phyloP scores from a whole-genome alignment of 2,797 vertebrate genomes.

The Chaetodon trifasciatus region DNA sequence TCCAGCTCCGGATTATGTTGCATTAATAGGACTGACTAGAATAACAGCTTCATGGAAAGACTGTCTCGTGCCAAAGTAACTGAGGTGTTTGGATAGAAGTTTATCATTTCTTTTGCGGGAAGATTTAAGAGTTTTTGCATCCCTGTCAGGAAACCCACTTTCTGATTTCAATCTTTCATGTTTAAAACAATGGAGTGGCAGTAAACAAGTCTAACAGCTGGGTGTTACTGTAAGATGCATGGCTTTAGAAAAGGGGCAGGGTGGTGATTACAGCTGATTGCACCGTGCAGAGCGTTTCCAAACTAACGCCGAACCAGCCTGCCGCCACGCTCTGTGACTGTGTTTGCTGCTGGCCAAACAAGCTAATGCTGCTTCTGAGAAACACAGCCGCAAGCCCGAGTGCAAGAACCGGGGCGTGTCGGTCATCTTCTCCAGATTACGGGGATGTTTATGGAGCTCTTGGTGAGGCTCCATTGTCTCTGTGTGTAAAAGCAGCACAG shows the following conservation, averaged over 20 bases:
- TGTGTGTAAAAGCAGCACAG: constrained; percentile 53
- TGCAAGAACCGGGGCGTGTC: constrained; percentile 47
- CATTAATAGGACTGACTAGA: constrained; percentile 27
- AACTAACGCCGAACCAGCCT: constrained; percentile 15
- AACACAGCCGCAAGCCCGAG: constrained; percentile 52
- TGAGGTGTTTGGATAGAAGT: background rate
- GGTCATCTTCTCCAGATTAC: constrained; percentile 57
- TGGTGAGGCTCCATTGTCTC: constrained; percentile 66
- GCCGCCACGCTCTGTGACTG: constrained; percentile 26
- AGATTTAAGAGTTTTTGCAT: constrained; percentile 7
- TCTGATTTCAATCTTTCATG: constrained; percentile 14
- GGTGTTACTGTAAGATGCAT: constrained; percentile 33
- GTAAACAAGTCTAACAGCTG: constrained; percentile 36
- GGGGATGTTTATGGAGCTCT: constrained; percentile 60
- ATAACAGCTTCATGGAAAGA: constrained; percentile 38
- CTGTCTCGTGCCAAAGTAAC: background rate
- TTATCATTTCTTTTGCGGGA: background rate
- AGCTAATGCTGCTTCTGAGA: constrained; percentile 63
- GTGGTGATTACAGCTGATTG: constrained; percentile 66
- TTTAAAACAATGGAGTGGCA: constrained; percentile 32
- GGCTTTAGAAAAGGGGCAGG: constrained; percentile 39
- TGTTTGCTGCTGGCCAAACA: constrained; percentile 42
- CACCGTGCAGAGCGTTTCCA: constrained; percentile 39
- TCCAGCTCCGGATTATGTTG: constrained; percentile 46
- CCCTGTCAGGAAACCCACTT: background rate